Evolutionary conservation across 2,113 vertebrate genomes (phyloP).

Genomic region (Perccottus glenii): DNA sequence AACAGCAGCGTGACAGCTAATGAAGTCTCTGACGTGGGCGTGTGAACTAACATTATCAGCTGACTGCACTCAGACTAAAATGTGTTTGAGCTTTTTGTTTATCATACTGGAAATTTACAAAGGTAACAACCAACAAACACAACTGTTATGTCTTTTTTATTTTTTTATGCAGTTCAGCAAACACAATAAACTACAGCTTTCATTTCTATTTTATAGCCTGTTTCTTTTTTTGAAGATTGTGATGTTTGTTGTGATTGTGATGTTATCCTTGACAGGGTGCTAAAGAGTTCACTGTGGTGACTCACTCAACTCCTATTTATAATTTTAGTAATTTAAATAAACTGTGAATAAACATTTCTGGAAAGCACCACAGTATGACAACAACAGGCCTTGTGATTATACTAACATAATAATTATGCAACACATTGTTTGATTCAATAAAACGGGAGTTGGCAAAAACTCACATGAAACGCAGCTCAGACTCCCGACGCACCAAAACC

Average conservation of each 20-base stretch:
- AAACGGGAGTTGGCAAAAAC: conserved; percentile 52
- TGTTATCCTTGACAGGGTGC: conserved; percentile 17
- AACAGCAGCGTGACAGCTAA: conserved; percentile 32
- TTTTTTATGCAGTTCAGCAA: not conserved
- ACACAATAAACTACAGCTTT: not conserved
- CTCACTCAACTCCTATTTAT: conserved; percentile 30
- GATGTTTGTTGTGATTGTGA: not conserved
- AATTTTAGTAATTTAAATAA: conserved; percentile 10
- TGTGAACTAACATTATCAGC: conserved; percentile 26
- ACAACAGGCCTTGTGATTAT: not conserved
- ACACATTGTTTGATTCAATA: not conserved
- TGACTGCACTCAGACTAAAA: not conserved
- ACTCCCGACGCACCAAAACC: conserved; percentile 95
- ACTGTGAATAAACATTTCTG: conserved; percentile 47
- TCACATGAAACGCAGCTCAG: conserved; percentile 99
- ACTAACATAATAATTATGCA: not conserved
- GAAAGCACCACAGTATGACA: not conserved
- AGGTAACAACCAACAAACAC: conserved; percentile 11
- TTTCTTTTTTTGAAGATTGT: not conserved
- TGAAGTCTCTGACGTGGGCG: conserved; percentile 32
- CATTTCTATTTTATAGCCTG: not conserved
- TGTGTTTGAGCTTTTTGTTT: conserved; percentile 15
- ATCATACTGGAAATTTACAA: conserved; percentile 3
- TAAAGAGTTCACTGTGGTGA: conserved; percentile 37
- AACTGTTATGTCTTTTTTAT: too few relatives aligned